Base-by-base conservation (phyloP, 92 coral and sea anemone species). In the Parazoanthus atlanticus region DNA sequence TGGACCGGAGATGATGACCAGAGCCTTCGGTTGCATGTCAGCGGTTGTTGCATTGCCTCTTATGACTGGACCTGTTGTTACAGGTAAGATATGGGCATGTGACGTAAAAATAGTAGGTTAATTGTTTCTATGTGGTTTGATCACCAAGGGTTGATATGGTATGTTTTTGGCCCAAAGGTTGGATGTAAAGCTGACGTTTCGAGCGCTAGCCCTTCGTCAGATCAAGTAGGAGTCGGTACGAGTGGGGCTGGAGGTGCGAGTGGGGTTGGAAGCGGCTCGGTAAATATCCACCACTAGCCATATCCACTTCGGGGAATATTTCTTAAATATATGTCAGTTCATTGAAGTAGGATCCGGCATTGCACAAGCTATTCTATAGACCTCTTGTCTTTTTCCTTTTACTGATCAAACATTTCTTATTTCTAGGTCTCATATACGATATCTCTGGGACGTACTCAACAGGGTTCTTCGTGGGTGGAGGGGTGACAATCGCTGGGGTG, bases 11-110 rank as follows among this genome's bases (percentile, higher is more conserved):
- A 67, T 84, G 87, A 84, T 84, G 87, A 69, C 78, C 26, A 71
- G 78, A 84, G 87, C 87, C 66, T 84, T 84, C 67, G 87, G 87
- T 28, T 69, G 87, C 17, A 84, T 84, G 87, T 84, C 87, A 43
- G 77, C 77, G 43, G 87, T 69, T 25, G 76, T 19, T 40, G 77
- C 78, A 9, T 3, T 84, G 21, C 87, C 87, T 30, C 36, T 84
- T 15, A 84, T 84, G 78, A 71, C 67, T 3, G 87, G 87, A 8
- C 87, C 87, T 16, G 77, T 84, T 70, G 78, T 84, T 29, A 84
- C 78, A 69, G 87, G 87, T 84, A 31, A 41, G 67, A 43, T 41
- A 7, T 9, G 32, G n/a, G 58, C 26, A 36, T 19, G 79, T 33
- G 49, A 33, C 11, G 46, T 43, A 43, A 43, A 43, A 6, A 13